phyloP scores from a whole-genome alignment of 2,113 vertebrate genomes.

The Mungos mungo region DNA sequence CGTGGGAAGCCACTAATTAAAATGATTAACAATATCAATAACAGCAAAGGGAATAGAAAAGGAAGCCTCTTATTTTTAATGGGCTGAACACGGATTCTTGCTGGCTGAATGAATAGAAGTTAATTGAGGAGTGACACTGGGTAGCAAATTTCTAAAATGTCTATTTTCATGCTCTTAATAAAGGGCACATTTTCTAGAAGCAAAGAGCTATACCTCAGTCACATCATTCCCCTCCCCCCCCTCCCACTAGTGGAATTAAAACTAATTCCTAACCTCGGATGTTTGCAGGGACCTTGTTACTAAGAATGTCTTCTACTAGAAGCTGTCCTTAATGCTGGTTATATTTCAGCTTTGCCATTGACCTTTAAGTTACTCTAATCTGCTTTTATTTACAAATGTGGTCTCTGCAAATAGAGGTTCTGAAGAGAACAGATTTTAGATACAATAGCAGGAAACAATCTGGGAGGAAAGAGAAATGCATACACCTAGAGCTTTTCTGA shows the following conservation, averaged over 20 bases:
- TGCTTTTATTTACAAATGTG: conserved; percentile 59
- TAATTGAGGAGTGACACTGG: conserved; percentile 70
- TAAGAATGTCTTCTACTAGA: neutral
- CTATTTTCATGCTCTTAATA: conserved; percentile 54
- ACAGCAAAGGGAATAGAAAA: conserved; percentile 62
- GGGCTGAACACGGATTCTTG: conserved; percentile 20
- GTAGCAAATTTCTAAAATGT: conserved; percentile 54
- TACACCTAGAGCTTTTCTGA: neutral
- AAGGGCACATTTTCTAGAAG: conserved; percentile 34
- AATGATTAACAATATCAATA: conserved; percentile 80
- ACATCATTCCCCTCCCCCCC: neutral
- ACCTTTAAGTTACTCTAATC: conserved; percentile 57
- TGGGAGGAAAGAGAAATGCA: neutral
- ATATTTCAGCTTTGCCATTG: conserved; percentile 41
- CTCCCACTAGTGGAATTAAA: conserved; percentile 7
- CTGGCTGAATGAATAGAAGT: conserved; percentile 65
- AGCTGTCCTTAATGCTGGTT: neutral
- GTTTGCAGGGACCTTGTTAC: neutral
- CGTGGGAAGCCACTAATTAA: conserved; percentile 78
- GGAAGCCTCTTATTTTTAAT: conserved; percentile 65
- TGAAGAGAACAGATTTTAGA: conserved; percentile 5
- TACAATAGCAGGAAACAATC: neutral
- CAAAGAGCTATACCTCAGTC: neutral
- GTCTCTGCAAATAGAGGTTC: conserved; percentile 41
- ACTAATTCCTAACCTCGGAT: neutral